phyloP scores from a whole-genome alignment of 2,888 invertebrate genomes.

The Athalia rosae region DNA sequence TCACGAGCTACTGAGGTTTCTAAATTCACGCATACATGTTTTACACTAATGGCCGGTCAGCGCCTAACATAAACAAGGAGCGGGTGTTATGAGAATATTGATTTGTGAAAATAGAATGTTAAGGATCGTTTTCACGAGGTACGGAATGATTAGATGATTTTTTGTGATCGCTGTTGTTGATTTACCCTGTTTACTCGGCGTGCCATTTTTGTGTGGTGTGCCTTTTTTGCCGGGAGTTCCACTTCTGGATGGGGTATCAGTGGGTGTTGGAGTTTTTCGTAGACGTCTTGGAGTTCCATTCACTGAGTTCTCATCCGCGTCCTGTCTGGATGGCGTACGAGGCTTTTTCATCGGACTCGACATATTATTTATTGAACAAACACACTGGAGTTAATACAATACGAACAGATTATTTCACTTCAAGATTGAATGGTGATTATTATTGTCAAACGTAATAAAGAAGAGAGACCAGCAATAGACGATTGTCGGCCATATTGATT shows the following conservation, averaged over 20 bases:
- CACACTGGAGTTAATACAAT: not conserved
- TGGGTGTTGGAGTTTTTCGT: slow-evolving; percentile 57
- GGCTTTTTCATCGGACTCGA: slow-evolving; percentile 67
- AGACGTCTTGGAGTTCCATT: slow-evolving; percentile 56
- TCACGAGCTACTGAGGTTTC: too few relatives aligned
- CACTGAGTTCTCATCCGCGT: slow-evolving; percentile 53
- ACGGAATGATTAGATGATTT: too few relatives aligned
- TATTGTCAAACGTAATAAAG: not conserved
- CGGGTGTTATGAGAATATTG: too few relatives aligned
- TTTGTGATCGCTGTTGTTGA: not conserved
- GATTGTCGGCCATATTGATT: slow-evolving; percentile 13
- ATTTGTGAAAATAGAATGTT: too few relatives aligned
- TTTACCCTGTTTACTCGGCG: slow-evolving; percentile 56
- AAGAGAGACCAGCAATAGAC: not conserved
- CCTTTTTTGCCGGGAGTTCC: slow-evolving; percentile 52
- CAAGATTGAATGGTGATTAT: not conserved
- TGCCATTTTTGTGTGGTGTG: slow-evolving; percentile 46
- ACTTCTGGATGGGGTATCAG: slow-evolving; percentile 53
- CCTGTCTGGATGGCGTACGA: slow-evolving; percentile 57
- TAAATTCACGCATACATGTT: too few relatives aligned
- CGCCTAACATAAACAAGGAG: too few relatives aligned
- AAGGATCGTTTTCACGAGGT: too few relatives aligned
- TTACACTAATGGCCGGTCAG: too few relatives aligned
- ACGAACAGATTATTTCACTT: too few relatives aligned
- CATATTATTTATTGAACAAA: slow-evolving; percentile 53